Base-by-base conservation (phyloP, 1,140 invertebrate species). In the Mactra quadrangularis region DNA sequence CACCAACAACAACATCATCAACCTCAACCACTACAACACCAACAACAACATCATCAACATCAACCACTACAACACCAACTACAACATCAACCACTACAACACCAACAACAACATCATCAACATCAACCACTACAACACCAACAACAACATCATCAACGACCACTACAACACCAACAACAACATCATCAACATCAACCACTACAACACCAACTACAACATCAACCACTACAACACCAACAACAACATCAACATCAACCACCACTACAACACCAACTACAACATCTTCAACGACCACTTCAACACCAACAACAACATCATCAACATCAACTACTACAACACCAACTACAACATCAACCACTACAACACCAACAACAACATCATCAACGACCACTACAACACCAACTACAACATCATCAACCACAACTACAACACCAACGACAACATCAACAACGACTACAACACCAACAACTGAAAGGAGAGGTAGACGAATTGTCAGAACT, bases 301-400 rank as follows among this genome's bases (percentile, higher is more conserved):
- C 62, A 6, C 0, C 62, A 22, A 66, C 55, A 25, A 57, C 55
- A 3, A 17, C 62, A 15, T 13, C 22, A 13, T 11, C 31, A 17
- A 35, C 64, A 11, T 33, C 77, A 38, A 59, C 77, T 33, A 59
- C 77, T 0, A 70, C 47, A 47, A 41, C 77, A 27, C 50, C 33
- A 33, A 71, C 50, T 38, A 45, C n/a, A 13, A 70, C 33, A 41
- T 25, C 62, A 7, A 29, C 77, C 22, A 0, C 77, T 27, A 45
- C 77, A 22, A 81, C 62, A 1, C 38, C 50, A 33, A 45, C 62
- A 17, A 29, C 77, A 55, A 2, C 33, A 33, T 3, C 53, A 25
- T 35, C 77, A 31, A 57, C 53, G n/a, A 29, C 62, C 11, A 57
- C 62, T 57, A 41, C 66, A n/a, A 55, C 33, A 57, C 7, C 64